These are phyloP conservation scores for Dasysyrphus tricinctus DNA, from an alignment of 2,888 invertebrate genomes.

Conservation along the genomic window DNA sequence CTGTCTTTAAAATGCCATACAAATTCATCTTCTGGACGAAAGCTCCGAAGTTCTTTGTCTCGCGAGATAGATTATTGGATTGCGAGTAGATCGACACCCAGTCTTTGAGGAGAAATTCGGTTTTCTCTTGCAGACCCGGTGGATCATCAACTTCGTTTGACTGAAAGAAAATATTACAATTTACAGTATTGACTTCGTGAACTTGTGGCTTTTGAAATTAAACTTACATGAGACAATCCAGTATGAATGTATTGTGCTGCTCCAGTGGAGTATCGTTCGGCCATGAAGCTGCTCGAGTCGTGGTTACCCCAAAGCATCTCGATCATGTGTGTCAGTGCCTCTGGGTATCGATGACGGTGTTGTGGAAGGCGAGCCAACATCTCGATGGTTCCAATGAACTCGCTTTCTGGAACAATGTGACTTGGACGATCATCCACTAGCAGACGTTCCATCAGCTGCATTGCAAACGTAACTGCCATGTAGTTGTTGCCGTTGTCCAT, in stretches of 20 bases:
- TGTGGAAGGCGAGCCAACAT: slow-evolving; percentile 90
- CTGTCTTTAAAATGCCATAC: slow-evolving; percentile 97
- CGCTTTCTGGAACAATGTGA: slow-evolving; percentile 91
- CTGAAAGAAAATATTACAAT: slow-evolving; percentile 74
- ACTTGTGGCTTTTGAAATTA: slow-evolving; percentile 84
- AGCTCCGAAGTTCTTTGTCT: slow-evolving; percentile 95
- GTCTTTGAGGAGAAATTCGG: slow-evolving; percentile 95
- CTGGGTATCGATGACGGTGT: slow-evolving; percentile 90
- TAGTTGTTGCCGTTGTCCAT: slow-evolving; percentile 94
- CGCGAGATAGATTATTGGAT: slow-evolving; percentile 88
- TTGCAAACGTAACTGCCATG: slow-evolving; percentile 93
- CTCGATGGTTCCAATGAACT: slow-evolving; percentile 94
- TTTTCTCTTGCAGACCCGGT: slow-evolving; percentile 96
- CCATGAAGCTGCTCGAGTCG: slow-evolving; percentile 88
- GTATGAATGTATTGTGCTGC: slow-evolving; percentile 96
- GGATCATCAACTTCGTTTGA: slow-evolving; percentile 96
- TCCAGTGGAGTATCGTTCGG: slow-evolving; percentile 91
- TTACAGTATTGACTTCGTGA: background rate
- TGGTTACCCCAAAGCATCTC: slow-evolving; percentile 91
- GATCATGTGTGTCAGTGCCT: slow-evolving; percentile 91
- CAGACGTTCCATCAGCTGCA: slow-evolving; percentile 94
- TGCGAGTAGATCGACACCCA: slow-evolving; percentile 95
- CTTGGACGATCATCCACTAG: slow-evolving; percentile 93
- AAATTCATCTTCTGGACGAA: slow-evolving; percentile 99
- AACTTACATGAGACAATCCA: slow-evolving; percentile 92